A percentile compares a stretch with the other conserved stretches of the same genome.
phyloP scores from a whole-genome alignment of 2,797 vertebrate species.

The Sibirionetta formosa region DNA sequence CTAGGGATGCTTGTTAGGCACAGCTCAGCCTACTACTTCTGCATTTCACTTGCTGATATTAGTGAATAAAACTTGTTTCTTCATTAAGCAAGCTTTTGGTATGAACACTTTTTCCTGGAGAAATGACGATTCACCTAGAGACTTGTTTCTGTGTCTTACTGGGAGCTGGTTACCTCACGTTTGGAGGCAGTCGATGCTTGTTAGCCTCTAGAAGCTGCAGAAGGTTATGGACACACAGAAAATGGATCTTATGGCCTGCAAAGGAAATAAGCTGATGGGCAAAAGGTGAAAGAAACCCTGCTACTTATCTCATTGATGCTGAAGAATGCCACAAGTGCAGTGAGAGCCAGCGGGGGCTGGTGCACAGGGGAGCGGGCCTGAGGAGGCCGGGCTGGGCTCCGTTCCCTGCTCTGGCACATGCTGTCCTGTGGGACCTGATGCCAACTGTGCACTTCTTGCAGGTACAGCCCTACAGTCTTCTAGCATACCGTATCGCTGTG shows the following conservation, averaged over 20 bases:
- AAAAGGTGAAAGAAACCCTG: not conserved
- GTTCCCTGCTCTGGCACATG: not conserved
- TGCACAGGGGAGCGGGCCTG: not conserved
- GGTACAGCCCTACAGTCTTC: not conserved
- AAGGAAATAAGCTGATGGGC: not conserved
- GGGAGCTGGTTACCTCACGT: not conserved
- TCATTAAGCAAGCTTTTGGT: not conserved
- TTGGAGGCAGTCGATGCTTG: not conserved
- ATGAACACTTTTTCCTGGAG: not conserved
- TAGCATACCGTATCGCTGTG: not conserved
- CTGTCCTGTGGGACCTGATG: not conserved
- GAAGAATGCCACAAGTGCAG: not conserved
- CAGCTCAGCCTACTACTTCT: not conserved
- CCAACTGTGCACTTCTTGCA: not conserved
- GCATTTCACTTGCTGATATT: not conserved
- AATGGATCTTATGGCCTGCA: not conserved
- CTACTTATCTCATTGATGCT: not conserved
- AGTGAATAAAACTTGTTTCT: not conserved
- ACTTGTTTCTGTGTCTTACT: not conserved
- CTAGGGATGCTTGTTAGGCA: not conserved
- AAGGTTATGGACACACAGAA: not conserved
- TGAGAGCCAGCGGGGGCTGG: not conserved
- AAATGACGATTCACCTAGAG: not conserved
- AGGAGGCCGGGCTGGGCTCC: not conserved
- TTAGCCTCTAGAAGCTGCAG: not conserved